phyloP scores from a whole-genome alignment of 1,140 invertebrate genomes.

The Megathymus violae region DNA sequence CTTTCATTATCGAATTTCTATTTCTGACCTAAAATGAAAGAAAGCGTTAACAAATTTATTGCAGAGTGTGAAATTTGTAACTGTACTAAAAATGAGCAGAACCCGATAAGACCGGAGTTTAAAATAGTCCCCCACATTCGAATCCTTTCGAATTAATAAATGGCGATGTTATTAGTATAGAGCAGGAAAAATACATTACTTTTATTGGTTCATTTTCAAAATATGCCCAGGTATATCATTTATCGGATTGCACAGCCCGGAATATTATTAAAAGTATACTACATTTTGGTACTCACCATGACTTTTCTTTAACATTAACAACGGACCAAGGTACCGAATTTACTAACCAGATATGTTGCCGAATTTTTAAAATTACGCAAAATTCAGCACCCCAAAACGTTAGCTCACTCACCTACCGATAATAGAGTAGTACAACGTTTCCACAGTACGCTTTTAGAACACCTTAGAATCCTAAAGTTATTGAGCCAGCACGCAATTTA shows the following conservation, averaged over 20 bases:
- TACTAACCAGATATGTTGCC: slow-evolving; percentile 1
- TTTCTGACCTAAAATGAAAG: slow-evolving; percentile 24
- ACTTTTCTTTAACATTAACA: background rate
- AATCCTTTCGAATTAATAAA: slow-evolving; percentile 3
- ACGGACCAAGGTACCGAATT: slow-evolving; percentile 12
- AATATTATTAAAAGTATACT: slow-evolving; percentile 1
- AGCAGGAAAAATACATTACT: slow-evolving; percentile 7
- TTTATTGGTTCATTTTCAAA: slow-evolving; percentile 11
- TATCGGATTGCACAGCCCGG: slow-evolving; percentile 8
- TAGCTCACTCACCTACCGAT: slow-evolving; percentile 31
- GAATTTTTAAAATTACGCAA: slow-evolving; percentile 4
- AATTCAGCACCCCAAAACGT: slow-evolving; percentile 7
- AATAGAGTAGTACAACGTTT: slow-evolving; percentile 40
- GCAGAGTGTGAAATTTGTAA: background rate
- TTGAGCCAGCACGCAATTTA: slow-evolving; percentile 26
- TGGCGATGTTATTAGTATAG: slow-evolving; percentile 2
- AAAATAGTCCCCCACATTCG: background rate
- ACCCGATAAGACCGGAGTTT: slow-evolving; percentile 1
- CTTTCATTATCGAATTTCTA: slow-evolving; percentile 10
- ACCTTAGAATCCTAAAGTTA: no score
- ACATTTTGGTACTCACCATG: background rate
- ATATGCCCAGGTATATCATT: slow-evolving; percentile 1
- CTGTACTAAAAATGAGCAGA: slow-evolving; percentile 4
- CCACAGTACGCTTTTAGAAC: slow-evolving; percentile 40
- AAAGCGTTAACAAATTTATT: slow-evolving; percentile 2